Base-by-base conservation (phyloP, 1,140 invertebrate species). In the Odontomachus brunneus region DNA sequence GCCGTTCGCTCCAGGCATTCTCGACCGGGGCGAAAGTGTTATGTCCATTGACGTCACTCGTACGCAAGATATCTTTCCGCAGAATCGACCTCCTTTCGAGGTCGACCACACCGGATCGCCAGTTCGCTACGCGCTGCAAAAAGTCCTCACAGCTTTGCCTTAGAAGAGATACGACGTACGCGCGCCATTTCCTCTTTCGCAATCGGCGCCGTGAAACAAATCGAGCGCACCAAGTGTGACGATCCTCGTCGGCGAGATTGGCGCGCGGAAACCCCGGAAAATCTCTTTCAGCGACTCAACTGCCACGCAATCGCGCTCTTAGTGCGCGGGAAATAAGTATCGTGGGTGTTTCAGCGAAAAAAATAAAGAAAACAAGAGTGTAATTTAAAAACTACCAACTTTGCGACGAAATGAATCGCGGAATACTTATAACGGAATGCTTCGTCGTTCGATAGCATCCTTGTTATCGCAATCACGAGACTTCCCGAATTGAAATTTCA, bases 71-170 rank as follows among this genome's bases (percentile, higher is more conserved):
- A 85, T 87, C 87, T 89, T 90, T 86, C 85, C 83, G 72, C 76
- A 83, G 85, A 90, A 92, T 91, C 90, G 90, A 90, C 91, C 92
- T 92, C 90, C 89, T 91, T 92, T 92, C 87, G 88, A 87, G 87
- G 87, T 89, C 85, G 82, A 87, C 83, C 38, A 84, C 69, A 87
- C 80, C 76, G 88, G 78, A 86, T 89, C 82, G 82, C 63, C 60
- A 66, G 74, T 84, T 22, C 26, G 66, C 51, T 67, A 66, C 60
- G 44, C 71, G 17, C 65, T 12, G 9, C 38, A 49, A 62, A 85
- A 51, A 80, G 48, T 65, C 14, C 51, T 76, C 49, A 38, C 14
- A 82, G 38, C 19, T 62, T 33, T 38, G 80, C 19, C 22, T 74
- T 75, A 75, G 48, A 82, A 80, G 78, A 82, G 22, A n/a, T 59